phyloP scores from a whole-genome alignment of 2,113 vertebrate species.

The Tupaia tana region DNA sequence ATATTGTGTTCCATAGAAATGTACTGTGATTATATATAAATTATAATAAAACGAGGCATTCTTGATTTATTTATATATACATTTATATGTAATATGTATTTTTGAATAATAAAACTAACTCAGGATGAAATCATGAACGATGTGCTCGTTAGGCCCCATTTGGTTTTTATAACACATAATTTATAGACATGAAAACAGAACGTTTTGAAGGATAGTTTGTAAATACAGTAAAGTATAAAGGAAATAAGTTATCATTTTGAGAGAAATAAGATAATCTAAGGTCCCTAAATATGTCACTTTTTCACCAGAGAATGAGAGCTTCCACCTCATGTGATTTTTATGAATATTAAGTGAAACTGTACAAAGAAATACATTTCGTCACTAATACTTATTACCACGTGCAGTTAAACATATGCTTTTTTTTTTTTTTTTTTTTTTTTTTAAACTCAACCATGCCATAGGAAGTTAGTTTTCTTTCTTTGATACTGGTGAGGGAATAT shows the following conservation, averaged over 20 bases:
- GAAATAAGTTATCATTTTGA: neutral
- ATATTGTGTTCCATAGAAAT: too few relatives aligned
- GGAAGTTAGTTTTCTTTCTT: neutral
- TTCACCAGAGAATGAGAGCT: neutral
- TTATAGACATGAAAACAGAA: neutral
- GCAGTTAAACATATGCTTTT: neutral
- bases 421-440: neutral
- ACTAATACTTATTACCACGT: neutral
- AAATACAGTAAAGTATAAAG: neutral
- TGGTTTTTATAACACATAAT: neutral
- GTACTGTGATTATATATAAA: too few relatives aligned
- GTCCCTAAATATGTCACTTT: neutral
- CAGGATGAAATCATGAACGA: neutral
- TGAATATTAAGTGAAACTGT: neutral
- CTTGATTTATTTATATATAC: too few relatives aligned
- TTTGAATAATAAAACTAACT: neutral
- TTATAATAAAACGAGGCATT: too few relatives aligned
- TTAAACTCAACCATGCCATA: too few relatives aligned
- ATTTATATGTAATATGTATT: too few relatives aligned
- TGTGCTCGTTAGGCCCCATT: neutral
- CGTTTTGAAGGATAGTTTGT: neutral
- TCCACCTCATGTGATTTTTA: accelerated
- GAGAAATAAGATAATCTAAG: neutral
- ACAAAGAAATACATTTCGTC: neutral
- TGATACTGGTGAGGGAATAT: neutral